These are phyloP conservation scores for Geophilus truncorum DNA, from an alignment of 2,888 invertebrate species.

Conservation along the genomic window DNA sequence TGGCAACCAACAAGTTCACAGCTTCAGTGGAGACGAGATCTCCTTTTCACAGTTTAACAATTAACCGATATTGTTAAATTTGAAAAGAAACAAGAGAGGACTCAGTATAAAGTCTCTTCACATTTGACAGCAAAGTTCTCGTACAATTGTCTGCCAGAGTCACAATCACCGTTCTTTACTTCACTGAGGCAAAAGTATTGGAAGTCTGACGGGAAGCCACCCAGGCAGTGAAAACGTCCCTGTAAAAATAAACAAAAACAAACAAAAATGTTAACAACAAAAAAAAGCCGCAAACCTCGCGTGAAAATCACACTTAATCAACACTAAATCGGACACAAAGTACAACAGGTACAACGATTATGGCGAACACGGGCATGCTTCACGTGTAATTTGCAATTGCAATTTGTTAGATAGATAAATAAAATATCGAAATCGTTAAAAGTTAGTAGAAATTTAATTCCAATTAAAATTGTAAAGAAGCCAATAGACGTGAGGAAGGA, in stretches of 20 bases:
- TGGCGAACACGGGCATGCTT: background rate
- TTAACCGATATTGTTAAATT: conserved; percentile 1
- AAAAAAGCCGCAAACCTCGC: background rate
- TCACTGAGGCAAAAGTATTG: conserved; percentile 73
- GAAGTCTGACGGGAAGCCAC: conserved; percentile 71
- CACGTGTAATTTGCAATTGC: background rate
- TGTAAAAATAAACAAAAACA: conserved; percentile 48
- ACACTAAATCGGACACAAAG: background rate
- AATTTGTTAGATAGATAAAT: background rate
- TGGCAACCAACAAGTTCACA: conserved; percentile 27
- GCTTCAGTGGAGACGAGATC: background rate
- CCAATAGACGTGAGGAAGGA: conserved; percentile 8
- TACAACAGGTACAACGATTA: background rate
- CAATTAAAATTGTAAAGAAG: background rate
- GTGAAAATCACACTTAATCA: background rate
- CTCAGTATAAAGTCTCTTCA: background rate
- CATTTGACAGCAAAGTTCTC: background rate
- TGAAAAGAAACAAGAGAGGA: conserved; percentile 11
- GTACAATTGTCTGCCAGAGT: background rate
- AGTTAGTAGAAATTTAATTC: background rate
- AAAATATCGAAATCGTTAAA: background rate
- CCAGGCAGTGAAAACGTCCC: conserved; percentile 87
- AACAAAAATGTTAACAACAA: background rate
- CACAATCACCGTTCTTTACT: conserved; percentile 53
- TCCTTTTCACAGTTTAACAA: conserved; percentile 20